Base-by-base conservation (phyloP, 2,113 vertebrate species). In the Panthera uncia region DNA sequence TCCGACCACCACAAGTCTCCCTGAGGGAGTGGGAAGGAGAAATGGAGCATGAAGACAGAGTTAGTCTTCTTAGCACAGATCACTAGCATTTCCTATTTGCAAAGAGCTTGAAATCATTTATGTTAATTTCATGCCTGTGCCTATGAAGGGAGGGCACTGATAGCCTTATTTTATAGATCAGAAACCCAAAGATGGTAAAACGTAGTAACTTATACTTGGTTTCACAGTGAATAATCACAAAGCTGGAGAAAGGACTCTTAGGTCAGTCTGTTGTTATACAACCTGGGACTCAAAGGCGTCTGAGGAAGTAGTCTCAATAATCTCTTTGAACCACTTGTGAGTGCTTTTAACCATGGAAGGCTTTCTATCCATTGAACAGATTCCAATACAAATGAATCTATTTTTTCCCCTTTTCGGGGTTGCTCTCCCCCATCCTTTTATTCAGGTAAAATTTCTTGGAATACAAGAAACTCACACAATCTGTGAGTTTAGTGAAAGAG, bases 101-200 rank as follows among this genome's bases (percentile, higher is more conserved):
- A 85, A 83, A 95, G 86, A 96, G 16, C 73, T 88, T 61, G 88
- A 91, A 93, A 55, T 94, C 93, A 92, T 83, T 97, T 87, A 50
- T 87, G 80, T 65, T 93, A 68, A 96, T 92, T 92, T 73, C 33
- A 36, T 94, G 74, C 66, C 69, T 38, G 36, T 52, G 45, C 29
- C 73, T 23, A 5, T 81, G 57, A 50, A 69, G 23, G n/a, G 38
- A 68, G 66, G 61, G 63, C 25, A 55, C 86, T 36, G 16, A 69
- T 80, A 36, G 68, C 38, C 69, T 94, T 48, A 82, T 94, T 81
- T 95, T 94, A 65, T 68, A 95, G 55, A 80, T 63, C 65, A 88
- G 48, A 87, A 95, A 92, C 66, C 55, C 66, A 87, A 80, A 82
- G 83, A 66, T 25, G 63, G 52, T 78, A 95, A 93, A 87, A 93